phyloP scores from a whole-genome alignment of 2,888 invertebrate genomes.

The Epinotia ramella region DNA sequence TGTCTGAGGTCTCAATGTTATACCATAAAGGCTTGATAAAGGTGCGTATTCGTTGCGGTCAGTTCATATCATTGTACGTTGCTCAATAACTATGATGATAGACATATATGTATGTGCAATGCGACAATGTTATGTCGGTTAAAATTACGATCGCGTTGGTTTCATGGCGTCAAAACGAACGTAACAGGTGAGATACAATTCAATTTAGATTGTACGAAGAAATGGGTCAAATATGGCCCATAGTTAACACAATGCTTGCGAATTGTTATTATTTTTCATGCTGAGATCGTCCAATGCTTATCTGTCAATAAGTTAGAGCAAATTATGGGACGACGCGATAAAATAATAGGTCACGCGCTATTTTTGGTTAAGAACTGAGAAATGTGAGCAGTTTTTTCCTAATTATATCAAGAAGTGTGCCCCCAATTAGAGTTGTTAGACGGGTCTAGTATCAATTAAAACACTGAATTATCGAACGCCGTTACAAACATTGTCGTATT shows the following conservation, averaged over 20 bases:
- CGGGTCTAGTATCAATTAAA: not conserved
- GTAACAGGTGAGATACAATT: not conserved
- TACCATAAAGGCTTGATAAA: conserved; percentile 26
- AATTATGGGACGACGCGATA: too few species aligned
- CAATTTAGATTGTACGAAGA: not conserved
- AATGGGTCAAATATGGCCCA: not conserved
- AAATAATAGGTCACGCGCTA: too few species aligned
- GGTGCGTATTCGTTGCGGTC: conserved; percentile 56
- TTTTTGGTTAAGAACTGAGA: too few species aligned
- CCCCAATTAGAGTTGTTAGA: not conserved
- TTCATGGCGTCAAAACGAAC: not conserved
- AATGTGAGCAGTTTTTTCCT: too few species aligned
- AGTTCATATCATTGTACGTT: conserved; percentile 66
- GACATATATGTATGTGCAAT: conserved; percentile 34
- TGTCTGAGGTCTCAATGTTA: conserved; percentile 44
- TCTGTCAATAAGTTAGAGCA: not conserved
- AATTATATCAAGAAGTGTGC: too few species aligned
- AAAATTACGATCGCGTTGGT: not conserved
- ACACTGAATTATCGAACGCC: not conserved
- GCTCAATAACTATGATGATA: conserved; percentile 69
- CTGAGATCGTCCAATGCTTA: not conserved
- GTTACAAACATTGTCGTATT: conserved; percentile 28
- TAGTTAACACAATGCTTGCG: not conserved
- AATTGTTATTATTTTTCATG: not conserved
- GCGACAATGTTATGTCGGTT: conserved; percentile 23